Evolutionary conservation across 92 coral and sea anemone species (phyloP).

Genomic region (Phenganax stokvisi): DNA sequence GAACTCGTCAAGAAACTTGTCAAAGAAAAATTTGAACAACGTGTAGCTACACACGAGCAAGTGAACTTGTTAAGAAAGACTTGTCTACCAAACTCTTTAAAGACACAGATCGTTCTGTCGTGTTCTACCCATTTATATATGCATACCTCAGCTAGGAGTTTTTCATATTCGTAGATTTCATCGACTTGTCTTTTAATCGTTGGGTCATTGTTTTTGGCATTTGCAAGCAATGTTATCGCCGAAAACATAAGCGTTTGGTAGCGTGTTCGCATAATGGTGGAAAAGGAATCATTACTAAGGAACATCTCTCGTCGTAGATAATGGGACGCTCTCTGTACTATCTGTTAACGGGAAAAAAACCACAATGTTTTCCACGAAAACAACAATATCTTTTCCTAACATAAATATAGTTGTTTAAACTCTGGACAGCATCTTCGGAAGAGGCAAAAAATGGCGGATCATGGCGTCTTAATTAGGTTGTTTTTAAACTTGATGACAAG

Average conservation of each 20-base stretch:
- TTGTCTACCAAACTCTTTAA: too few species aligned
- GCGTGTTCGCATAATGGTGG: slow-evolving; percentile 46
- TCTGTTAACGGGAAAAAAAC: slow-evolving; percentile 15
- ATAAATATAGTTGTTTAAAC: too few species aligned
- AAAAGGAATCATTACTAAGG: slow-evolving; percentile 16
- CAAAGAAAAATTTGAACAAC: too few species aligned
- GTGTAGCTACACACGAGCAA: too few species aligned
- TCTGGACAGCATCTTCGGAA: too few species aligned
- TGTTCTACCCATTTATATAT: slow-evolving; percentile 5
- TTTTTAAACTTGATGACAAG: background rate
- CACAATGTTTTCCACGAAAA: too few species aligned
- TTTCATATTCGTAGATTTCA: slow-evolving; percentile 60
- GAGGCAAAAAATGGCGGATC: too few species aligned
- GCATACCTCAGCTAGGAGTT: slow-evolving; percentile 63
- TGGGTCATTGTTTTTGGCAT: slow-evolving; percentile 32
- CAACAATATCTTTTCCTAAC: too few species aligned
- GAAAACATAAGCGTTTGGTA: slow-evolving; percentile 61
- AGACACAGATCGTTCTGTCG: too few species aligned
- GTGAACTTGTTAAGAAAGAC: too few species aligned
- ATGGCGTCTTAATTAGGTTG: too few species aligned
- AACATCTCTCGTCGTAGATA: background rate
- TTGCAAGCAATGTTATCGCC: slow-evolving; percentile 50
- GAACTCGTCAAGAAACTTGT: too few species aligned
- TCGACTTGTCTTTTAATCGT: slow-evolving; percentile 45
- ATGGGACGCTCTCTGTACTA: slow-evolving; percentile 15